phyloP scores from a whole-genome alignment of 2,888 invertebrate genomes.

The Ferrisia virgata region DNA sequence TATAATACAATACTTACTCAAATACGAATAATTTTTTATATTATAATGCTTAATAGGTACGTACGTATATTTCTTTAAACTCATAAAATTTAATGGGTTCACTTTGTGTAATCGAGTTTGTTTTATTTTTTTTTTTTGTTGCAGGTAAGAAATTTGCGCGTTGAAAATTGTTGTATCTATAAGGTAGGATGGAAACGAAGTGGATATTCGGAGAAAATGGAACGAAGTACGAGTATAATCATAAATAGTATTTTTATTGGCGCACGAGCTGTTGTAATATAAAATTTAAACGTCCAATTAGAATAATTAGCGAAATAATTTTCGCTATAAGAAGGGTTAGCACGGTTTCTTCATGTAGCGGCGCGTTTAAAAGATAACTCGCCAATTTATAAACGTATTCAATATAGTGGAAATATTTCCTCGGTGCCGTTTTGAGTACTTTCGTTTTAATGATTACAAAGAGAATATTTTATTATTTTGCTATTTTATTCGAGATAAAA shows the following conservation, averaged over 20 bases:
- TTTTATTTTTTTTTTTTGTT: background rate
- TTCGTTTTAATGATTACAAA: slow-evolving; percentile 20
- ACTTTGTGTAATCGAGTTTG: background rate
- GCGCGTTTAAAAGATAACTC: slow-evolving; percentile 11
- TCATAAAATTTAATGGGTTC: background rate
- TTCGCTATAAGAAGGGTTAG: background rate
- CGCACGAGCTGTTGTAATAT: background rate
- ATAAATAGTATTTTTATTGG: background rate
- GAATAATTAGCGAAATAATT: slow-evolving; percentile 9
- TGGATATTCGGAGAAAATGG: too few relatives aligned
- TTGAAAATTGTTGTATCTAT: background rate
- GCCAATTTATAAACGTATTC: slow-evolving; percentile 17
- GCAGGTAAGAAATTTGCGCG: background rate
- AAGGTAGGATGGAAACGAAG: background rate
- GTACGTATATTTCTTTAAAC: background rate
- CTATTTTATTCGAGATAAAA: slow-evolving; percentile 26
- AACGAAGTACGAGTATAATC: background rate
- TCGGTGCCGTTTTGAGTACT: background rate
- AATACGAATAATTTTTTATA: too few relatives aligned
- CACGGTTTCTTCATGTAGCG: background rate
- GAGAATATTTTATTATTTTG: slow-evolving; percentile 32
- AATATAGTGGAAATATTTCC: slow-evolving; percentile 3
- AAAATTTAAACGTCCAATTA: slow-evolving; percentile 9
- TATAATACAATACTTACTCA: too few relatives aligned
- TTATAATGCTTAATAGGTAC: background rate